Evolutionary conservation across 2,888 invertebrate genomes (phyloP).

Genomic region (Amphipyra tragopoginis): DNA sequence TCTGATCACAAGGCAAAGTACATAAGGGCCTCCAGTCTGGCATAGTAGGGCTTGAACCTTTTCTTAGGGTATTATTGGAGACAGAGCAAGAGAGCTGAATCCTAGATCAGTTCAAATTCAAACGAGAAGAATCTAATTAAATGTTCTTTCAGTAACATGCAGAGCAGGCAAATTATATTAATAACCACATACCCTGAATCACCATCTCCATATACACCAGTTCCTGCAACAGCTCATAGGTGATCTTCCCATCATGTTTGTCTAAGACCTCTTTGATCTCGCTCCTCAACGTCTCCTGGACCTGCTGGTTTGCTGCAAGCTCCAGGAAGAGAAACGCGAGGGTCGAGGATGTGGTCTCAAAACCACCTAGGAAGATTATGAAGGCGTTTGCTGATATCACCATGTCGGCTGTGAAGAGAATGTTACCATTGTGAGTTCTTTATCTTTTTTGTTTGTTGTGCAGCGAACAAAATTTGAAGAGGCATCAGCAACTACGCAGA

Average conservation of each 20-base stretch:
- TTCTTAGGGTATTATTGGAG: too few relatives aligned
- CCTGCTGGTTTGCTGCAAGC: conserved; percentile 84
- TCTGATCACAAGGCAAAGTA: too few relatives aligned
- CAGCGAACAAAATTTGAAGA: too few relatives aligned
- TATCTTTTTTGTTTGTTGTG: too few relatives aligned
- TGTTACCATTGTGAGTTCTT: not conserved
- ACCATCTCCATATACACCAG: conserved; percentile 90
- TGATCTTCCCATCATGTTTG: conserved; percentile 77
- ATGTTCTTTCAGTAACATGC: too few relatives aligned
- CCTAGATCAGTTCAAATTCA: too few relatives aligned
- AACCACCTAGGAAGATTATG: conserved; percentile 91
- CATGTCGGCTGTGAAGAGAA: conserved; percentile 82
- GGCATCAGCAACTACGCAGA: too few relatives aligned
- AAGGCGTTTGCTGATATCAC: conserved; percentile 90
- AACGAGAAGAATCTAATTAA: too few relatives aligned
- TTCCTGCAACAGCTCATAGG: conserved; percentile 87
- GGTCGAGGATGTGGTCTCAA: conserved; percentile 90
- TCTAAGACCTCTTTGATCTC: conserved; percentile 83
- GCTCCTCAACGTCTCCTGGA: conserved; percentile 86
- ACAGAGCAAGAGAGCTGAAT: too few relatives aligned
- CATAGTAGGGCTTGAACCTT: too few relatives aligned
- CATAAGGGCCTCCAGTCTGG: too few relatives aligned
- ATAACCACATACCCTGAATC: conserved; percentile 81
- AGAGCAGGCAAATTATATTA: too few relatives aligned
- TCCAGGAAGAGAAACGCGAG: conserved; percentile 89